A percentile compares a stretch with the other conserved stretches of the same genome.
phyloP scores from a whole-genome alignment of 2,797 vertebrate genomes.

The Pachyuromys duprasi region DNA sequence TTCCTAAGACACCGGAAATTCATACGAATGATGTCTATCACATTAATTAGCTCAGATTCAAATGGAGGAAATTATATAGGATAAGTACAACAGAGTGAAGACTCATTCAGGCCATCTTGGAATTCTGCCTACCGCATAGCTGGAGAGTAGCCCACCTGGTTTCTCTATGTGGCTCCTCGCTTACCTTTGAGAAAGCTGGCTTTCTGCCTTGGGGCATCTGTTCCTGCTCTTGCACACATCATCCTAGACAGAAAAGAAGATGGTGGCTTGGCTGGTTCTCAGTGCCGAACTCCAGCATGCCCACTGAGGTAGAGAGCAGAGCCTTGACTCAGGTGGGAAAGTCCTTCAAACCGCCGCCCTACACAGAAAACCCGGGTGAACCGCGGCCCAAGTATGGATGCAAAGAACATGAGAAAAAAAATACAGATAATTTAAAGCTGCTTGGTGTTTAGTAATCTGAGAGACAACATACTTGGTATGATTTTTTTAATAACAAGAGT shows the following conservation, averaged over 20 bases:
- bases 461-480: not conserved
- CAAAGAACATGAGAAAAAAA: not conserved
- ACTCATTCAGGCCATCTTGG: not conserved
- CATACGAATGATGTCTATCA: not conserved
- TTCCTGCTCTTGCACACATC: not conserved
- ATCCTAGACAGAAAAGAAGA: not conserved
- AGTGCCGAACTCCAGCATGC: not conserved
- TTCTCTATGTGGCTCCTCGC: not conserved
- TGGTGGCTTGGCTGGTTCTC: not conserved
- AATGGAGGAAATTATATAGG: not conserved
- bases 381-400: not conserved
- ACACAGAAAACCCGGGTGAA: not conserved
- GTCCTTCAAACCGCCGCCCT: not conserved
- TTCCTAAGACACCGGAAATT: not conserved
- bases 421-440: not conserved
- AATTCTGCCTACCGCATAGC: not conserved
- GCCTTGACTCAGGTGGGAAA: not conserved
- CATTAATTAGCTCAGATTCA: not conserved
- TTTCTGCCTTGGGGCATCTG: not conserved
- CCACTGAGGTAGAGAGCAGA: not conserved
- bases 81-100: not conserved
- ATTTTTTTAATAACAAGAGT: no score
- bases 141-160: not conserved
- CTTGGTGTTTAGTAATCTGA: not conserved
- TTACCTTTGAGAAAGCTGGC: not conserved